Evolutionary conservation across 2,888 invertebrate genomes (phyloP).

Genomic region (Drosophila mayaguana): DNA sequence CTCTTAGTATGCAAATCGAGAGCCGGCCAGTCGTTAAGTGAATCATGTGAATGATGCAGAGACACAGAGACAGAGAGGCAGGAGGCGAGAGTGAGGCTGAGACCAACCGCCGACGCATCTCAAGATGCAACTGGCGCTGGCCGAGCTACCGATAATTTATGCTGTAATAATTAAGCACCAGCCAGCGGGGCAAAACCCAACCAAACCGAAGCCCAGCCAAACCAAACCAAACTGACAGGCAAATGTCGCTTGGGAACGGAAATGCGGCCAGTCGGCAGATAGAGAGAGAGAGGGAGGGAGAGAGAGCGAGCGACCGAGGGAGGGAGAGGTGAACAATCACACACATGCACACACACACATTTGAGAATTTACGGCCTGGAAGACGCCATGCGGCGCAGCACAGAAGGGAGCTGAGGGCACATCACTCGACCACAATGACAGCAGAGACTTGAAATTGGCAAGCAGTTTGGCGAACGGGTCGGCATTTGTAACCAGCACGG

Average conservation of each 20-base stretch:
- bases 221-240: slow-evolving; percentile 60
- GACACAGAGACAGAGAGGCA: neutral
- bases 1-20: slow-evolving; percentile 77
- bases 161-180: slow-evolving; percentile 79
- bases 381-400: slow-evolving; percentile 50
- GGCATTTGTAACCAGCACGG: slow-evolving; percentile 23
- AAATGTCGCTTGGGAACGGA: slow-evolving; percentile 56
- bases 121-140: slow-evolving; percentile 56
- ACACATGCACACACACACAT: slow-evolving; percentile 29
- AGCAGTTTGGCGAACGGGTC: slow-evolving; percentile 16
- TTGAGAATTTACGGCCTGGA: slow-evolving; percentile 43
- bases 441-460: slow-evolving; percentile 44
- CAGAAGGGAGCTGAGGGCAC: slow-evolving; percentile 28
- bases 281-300: slow-evolving; percentile 14
- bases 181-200: slow-evolving; percentile 26
- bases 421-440: slow-evolving; percentile 55
- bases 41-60: slow-evolving; percentile 60
- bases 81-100: neutral
- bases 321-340: slow-evolving; percentile 4
- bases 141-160: slow-evolving; percentile 66
- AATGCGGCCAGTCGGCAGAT: slow-evolving; percentile 49
- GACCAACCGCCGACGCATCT: slow-evolving; percentile 49
- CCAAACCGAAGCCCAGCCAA: slow-evolving; percentile 39
- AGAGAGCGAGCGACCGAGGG: slow-evolving; percentile 14
- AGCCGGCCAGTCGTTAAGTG: slow-evolving; percentile 54